Percentiles rank a stretch among this genome's conserved stretches.
Evolutionary conservation across 64 coral and sea anemone species (phyloP).

Genomic region (Pachyseris speciosa): DNA sequence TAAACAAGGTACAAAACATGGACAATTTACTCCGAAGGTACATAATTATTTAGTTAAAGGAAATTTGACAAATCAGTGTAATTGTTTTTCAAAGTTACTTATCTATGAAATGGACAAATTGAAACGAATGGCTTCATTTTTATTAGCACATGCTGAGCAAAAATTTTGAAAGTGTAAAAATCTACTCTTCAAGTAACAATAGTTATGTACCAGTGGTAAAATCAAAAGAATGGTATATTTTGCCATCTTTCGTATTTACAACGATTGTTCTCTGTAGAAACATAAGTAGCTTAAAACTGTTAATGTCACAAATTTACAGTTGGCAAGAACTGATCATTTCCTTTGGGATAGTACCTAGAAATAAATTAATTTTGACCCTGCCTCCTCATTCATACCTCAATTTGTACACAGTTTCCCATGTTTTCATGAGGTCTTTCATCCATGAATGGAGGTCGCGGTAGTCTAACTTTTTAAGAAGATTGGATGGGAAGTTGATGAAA

Average conservation of each 20-base stretch:
- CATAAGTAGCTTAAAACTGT: not conserved
- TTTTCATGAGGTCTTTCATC: conserved; percentile 33
- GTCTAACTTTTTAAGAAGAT: conserved; percentile 19
- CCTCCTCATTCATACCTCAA: not conserved
- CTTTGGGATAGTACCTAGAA: not conserved
- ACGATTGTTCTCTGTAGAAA: not conserved
- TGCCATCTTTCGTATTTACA: not conserved
- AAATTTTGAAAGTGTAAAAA: not conserved
- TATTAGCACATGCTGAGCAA: too few species aligned
- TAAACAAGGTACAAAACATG: too few species aligned
- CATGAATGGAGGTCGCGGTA: conserved; percentile 42
- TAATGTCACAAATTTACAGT: not conserved
- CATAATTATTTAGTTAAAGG: too few species aligned
- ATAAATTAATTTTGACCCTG: conserved; percentile 15
- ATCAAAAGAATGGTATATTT: not conserved
- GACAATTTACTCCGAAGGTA: too few species aligned
- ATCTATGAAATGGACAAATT: too few species aligned
- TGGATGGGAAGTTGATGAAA: conserved; percentile 38
- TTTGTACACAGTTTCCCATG: conserved; percentile 13
- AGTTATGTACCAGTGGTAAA: not conserved
- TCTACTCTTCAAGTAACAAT: not conserved
- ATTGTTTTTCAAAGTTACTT: too few species aligned
- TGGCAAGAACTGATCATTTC: not conserved
- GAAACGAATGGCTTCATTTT: too few species aligned
- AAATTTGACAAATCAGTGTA: too few species aligned